These are phyloP conservation scores for Luperina testacea DNA, from an alignment of 2,888 invertebrate genomes.

Conservation along the genomic window DNA sequence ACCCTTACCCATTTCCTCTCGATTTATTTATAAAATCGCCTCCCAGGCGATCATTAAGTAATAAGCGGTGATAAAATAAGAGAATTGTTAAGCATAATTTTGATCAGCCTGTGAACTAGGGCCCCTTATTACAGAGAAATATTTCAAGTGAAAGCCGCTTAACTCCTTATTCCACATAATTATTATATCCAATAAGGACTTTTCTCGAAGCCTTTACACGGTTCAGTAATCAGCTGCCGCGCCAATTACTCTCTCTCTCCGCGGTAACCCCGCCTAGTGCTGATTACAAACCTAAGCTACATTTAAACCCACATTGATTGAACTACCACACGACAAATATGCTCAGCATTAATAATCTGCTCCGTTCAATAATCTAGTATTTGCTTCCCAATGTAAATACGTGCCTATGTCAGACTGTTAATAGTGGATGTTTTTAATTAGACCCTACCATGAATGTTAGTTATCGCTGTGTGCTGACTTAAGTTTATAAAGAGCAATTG, in stretches of 20 bases:
- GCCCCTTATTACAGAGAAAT: neutral
- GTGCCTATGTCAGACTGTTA: constrained; percentile 38
- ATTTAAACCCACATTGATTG: constrained; percentile 64
- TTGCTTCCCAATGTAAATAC: constrained; percentile 57
- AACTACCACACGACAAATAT: constrained; percentile 63
- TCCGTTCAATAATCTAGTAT: constrained; percentile 60
- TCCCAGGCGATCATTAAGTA: no score
- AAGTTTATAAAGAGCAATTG: constrained; percentile 37
- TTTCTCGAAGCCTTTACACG: constrained; percentile 34
- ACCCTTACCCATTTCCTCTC: neutral
- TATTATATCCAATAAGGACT: constrained; percentile 34
- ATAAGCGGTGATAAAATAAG: no score
- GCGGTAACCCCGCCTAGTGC: constrained; percentile 32
- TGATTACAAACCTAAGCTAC: constrained; percentile 62
- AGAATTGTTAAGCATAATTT: no score
- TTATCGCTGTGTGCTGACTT: constrained; percentile 42
- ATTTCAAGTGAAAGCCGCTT: neutral
- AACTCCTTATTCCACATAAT: constrained; percentile 9
- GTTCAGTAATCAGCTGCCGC: constrained; percentile 42
- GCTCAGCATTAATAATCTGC: constrained; percentile 57
- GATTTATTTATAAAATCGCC: no score
- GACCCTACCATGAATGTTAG: constrained; percentile 30
- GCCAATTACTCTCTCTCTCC: constrained; percentile 29
- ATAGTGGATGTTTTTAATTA: constrained; percentile 58
- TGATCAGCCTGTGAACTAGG: neutral